These are phyloP conservation scores for Sceloporus tristichus DNA, from an alignment of 2,113 vertebrate genomes.

Conservation along the genomic window DNA sequence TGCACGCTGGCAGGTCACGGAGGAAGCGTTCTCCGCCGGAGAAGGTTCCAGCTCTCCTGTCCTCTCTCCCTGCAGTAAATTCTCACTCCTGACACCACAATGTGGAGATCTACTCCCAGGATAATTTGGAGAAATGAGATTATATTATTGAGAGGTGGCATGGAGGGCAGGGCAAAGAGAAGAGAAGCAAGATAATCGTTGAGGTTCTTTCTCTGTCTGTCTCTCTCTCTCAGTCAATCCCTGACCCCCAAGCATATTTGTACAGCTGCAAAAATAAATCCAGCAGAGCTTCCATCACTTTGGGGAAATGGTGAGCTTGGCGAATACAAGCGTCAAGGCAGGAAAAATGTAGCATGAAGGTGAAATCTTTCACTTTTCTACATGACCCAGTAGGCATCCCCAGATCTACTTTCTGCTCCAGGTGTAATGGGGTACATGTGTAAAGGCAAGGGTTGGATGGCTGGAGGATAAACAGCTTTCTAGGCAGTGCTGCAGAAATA, in stretches of 20 bases:
- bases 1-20: constrained; percentile 29
- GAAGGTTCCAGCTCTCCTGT: not conserved
- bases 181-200: too few relatives aligned
- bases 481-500: too few relatives aligned
- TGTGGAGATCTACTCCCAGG: not conserved
- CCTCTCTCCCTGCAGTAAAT: not conserved
- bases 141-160: rapidly evolving
- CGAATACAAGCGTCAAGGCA: constrained; percentile 29
- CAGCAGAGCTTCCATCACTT: not conserved
- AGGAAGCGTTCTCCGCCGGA: constrained; percentile 27
- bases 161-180: not conserved
- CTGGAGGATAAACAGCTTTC: too few relatives aligned
- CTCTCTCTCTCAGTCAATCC: not conserved
- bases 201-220: too few relatives aligned
- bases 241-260: rapidly evolving
- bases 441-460: too few relatives aligned
- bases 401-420: too few relatives aligned
- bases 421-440: too few relatives aligned
- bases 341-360: not conserved
- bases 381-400: too few relatives aligned
- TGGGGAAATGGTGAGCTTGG: not conserved
- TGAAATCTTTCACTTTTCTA: too few relatives aligned
- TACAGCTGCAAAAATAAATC: constrained; percentile 17
- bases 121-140: rapidly evolving
- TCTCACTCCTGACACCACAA: rapidly evolving